A percentile compares a stretch with the other conserved stretches of the same genome.
Evolutionary conservation across 2,797 vertebrate species (phyloP).

Genomic region (Esox masquinongy): DNA sequence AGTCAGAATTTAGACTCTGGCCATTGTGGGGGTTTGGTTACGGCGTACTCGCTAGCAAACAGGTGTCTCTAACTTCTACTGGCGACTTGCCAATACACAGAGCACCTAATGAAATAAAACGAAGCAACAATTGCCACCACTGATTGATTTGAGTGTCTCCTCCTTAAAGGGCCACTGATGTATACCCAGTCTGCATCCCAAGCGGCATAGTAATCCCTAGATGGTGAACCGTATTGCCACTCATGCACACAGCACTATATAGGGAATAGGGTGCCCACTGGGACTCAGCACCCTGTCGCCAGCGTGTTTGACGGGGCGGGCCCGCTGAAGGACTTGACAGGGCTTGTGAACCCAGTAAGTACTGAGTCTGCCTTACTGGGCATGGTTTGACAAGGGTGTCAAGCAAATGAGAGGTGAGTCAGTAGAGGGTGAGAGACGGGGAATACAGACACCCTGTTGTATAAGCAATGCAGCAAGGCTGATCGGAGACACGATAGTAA

Average conservation of each 20-base stretch:
- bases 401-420: constrained; percentile 63
- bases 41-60: constrained; percentile 48
- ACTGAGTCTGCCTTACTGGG: constrained; percentile 52
- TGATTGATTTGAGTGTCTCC: constrained; percentile 60
- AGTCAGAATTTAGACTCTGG: constrained; percentile 51
- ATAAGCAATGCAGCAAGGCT: constrained; percentile 37
- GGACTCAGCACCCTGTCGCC: constrained; percentile 25
- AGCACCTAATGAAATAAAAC: constrained; percentile 67
- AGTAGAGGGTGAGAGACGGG: constrained; percentile 32
- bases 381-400: constrained; percentile 60
- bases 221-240: background rate
- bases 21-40: constrained; percentile 46
- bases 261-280: background rate
- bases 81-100: constrained; percentile 57
- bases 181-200: constrained; percentile 21
- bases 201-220: background rate
- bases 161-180: constrained; percentile 57
- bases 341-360: constrained; percentile 61
- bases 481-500: constrained; percentile 32
- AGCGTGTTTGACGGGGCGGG: constrained; percentile 41
- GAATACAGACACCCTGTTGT: constrained; percentile 40
- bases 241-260: background rate
- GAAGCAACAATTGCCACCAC: constrained; percentile 64
- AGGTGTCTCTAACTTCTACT: constrained; percentile 55
- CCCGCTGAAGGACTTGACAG: constrained; percentile 59